A percentile compares a stretch with the other conserved stretches of the same genome.
These are phyloP conservation scores for Axinella damicornis DNA, from an alignment of 37 sponge, comb jelly and placozoan genomes.

Conservation along the genomic window DNA sequence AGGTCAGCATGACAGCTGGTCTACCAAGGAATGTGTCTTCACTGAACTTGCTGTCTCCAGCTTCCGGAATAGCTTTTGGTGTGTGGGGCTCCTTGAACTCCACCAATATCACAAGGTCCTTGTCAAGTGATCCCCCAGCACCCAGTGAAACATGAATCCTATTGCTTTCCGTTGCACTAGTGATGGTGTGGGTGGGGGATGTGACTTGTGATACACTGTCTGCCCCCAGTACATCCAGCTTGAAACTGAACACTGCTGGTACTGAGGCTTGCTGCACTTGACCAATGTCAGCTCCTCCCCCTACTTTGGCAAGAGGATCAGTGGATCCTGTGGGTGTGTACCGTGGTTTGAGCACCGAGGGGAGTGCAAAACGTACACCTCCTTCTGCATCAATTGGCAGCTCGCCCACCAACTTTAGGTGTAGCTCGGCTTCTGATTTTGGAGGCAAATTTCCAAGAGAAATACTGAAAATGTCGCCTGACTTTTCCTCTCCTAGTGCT, in stretches of 20 bases:
- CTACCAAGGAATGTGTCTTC: conserved; percentile 38
- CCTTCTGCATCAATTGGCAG: conserved; percentile 66
- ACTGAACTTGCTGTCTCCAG: conserved; percentile 13
- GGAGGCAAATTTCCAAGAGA: conserved; percentile 84
- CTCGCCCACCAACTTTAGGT: conserved; percentile 70
- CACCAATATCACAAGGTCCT: conserved; percentile 70
- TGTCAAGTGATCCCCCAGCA: conserved; percentile 11
- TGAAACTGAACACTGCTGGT: conserved; percentile 49
- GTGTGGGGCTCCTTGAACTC: conserved; percentile 48
- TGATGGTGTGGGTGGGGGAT: conserved; percentile 69
- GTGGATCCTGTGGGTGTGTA: conserved; percentile 50
- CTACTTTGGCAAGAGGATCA: not conserved
- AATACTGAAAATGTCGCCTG: conserved; percentile 82
- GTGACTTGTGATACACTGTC: conserved; percentile 32
- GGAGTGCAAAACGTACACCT: conserved; percentile 57
- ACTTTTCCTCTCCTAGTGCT: conserved; percentile 71
- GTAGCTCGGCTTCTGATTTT: conserved; percentile 55
- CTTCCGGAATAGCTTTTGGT: conserved; percentile 60
- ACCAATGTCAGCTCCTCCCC: not conserved
- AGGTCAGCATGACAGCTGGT: conserved; percentile 74
- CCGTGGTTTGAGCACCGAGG: conserved; percentile 62
- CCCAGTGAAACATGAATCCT: not conserved
- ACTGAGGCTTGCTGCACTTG: conserved; percentile 13
- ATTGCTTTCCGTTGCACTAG: not conserved
- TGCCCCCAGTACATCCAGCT: conserved; percentile 3